Percentiles rank a stretch among this genome's conserved stretches.
These are phyloP conservation scores for Enteromius thamalakanensis DNA, from an alignment of 2,797 vertebrate species.

Conservation along the genomic window DNA sequence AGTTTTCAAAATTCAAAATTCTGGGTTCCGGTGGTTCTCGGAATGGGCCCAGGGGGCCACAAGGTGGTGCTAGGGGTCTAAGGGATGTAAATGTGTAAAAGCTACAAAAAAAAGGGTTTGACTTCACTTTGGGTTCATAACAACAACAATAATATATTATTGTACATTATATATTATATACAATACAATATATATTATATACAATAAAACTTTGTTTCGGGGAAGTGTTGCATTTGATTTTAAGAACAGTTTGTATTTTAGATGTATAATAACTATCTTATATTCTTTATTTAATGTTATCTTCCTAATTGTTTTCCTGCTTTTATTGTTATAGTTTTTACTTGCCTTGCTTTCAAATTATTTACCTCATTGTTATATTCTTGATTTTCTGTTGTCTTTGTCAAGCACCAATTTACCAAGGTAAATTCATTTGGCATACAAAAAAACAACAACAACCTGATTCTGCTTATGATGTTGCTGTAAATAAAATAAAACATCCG, in stretches of 20 bases:
- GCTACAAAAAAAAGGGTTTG: background rate
- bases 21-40: background rate
- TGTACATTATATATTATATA: no score
- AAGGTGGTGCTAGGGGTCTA: slow-evolving; percentile 9
- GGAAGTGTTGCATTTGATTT: background rate
- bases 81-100: background rate
- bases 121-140: background rate
- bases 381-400: background rate
- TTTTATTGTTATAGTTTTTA: no score
- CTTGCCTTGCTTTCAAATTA: background rate
- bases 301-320: no score
- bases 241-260: background rate
- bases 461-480: no score
- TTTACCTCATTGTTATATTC: background rate
- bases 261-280: background rate
- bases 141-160: background rate
- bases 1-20: background rate
- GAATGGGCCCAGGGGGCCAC: background rate
- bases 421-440: no score
- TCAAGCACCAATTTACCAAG: background rate
- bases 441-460: no score
- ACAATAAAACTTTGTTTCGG: background rate
- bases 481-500: background rate
- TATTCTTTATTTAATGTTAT: no score
- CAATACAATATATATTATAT: background rate